Base-by-base conservation (phyloP, 2,113 vertebrate species). In the Apodemus sylvaticus region DNA sequence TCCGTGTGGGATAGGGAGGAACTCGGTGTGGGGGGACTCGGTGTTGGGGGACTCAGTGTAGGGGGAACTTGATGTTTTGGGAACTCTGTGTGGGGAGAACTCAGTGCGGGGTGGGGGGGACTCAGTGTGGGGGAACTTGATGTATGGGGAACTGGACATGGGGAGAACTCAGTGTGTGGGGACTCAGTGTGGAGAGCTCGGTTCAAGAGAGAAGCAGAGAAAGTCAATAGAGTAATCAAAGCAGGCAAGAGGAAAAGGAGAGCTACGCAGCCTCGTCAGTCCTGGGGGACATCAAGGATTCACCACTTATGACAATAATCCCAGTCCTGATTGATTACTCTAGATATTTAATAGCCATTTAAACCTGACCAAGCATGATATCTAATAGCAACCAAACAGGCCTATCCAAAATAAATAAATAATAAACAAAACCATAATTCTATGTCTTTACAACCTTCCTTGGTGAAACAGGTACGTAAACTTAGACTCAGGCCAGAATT, bases 311-410 rank as follows among this genome's bases (percentile, higher is more conserved):
- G 71, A 91, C 26, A 79, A 22, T 73, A 92, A 91, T 62, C 78
- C 42, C 39, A 3, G 31, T 39, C 62, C 90, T 82, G 83, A 74
- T 26, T n/a, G 24, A 78, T n/a, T 66, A 55, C 24, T 60, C n/a
- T 79, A 31, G 51, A 68, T 7, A 11, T 89, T 36, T 93, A 70
- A 83, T 26, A 22, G 19, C 77, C 66, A 53, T 60, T 86, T 71
- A 93, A 94, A 58, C 9, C 62, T 94, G 74, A 90, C 55, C 74
- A 87, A 71, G n/a, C 6, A 71, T 26, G 11, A 68, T 53, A 86
- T 53, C 86, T 77, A 93, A 26, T 71, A 87, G 81, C 53, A 95
- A 79, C 9, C 10, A 20, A 92, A 90, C 34, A 39, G 17, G 60
- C 78, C 76, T 76, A 45, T 74, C 60, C 91, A 24, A 74, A n/a